Base-by-base conservation (phyloP, 2,797 vertebrate species). In the Loriculus beryllinus region DNA sequence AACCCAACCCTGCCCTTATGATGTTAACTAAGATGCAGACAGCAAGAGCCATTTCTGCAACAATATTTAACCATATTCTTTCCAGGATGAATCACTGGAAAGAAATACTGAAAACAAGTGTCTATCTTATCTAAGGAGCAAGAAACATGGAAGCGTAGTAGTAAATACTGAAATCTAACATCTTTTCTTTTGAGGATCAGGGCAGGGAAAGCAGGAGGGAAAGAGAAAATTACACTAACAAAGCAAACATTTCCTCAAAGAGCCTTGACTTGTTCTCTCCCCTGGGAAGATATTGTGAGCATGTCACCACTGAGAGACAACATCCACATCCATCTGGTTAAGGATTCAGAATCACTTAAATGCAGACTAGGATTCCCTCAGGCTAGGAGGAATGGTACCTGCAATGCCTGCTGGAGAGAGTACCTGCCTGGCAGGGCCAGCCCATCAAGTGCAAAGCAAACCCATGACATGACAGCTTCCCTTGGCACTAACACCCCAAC, bases 181-280 rank as follows among this genome's bases (percentile, higher is more conserved):
- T 14, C 12, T 68, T 70, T 26, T 45, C 33, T 48, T 84, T 57
- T 65, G 86, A 71, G 67, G 35, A 83, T 51, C 5, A 1, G 43
- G 57, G 59, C 2, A 2, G 40, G 39, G 56, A 81, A 91, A 77
- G 31, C 19, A 83, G 5, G 7, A 81, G 19, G 69, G 54, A 81
- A 10, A 77, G 83, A 87, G 78, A 26, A 67, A 81, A 76, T 62
- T 92, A 90, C 7, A 14, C n/a, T 69, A 81, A 57, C n/a, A 65
- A 62, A 83, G 57, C 17, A 72, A 62, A 83, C 64, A 52, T 60
- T 25, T 63, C 35, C 59, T 57, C 62, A 4, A 82, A 93, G 92
- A 91, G 25, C 22, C 22, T 47, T 39, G 47, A 78, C 39, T 64
- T 62, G 42, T n/a, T 74, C 35, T 74, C 22, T 65, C 43, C 33